A percentile compares a stretch with the other conserved stretches of the same genome.
Conservation (phyloP, 2,113 vertebrate species). For the Natator depressus region DNA sequence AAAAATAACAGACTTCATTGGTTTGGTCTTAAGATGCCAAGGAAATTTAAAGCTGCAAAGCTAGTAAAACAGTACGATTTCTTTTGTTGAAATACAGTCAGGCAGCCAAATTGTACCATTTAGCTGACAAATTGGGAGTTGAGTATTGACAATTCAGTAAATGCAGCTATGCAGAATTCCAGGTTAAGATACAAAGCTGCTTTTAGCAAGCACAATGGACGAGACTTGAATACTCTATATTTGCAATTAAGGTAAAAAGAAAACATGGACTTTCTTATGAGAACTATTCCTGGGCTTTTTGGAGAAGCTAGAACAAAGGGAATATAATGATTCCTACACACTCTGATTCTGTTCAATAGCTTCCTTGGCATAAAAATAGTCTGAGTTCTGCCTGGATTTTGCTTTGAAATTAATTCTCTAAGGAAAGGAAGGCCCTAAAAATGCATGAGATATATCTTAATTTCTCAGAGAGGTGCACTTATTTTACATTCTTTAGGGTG, state of each 20-base stretch:
- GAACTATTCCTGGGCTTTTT: not conserved
- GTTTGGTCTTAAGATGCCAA: not conserved
- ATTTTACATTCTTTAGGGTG: not conserved
- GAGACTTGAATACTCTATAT: not conserved
- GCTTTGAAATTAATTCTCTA: constrained; percentile 21
- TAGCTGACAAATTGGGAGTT: constrained; percentile 15
- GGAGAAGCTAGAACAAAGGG: not conserved
- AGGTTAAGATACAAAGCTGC: not conserved
- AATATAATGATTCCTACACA: not conserved
- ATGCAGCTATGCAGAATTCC: not conserved
- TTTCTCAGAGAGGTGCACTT: not conserved
- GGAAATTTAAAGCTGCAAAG: not conserved
- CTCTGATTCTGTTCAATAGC: not conserved
- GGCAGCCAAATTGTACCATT: not conserved
- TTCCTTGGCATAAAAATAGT: not conserved
- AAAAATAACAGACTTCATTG: not conserved
- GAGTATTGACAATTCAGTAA: constrained; percentile 1
- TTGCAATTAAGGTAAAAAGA: not conserved
- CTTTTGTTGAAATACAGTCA: not conserved
- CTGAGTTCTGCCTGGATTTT: not conserved
- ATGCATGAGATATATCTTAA: constrained; percentile 24
- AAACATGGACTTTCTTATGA: not conserved
- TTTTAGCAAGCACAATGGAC: not conserved
- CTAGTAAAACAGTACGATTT: not conserved
- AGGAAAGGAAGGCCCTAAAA: not conserved